Conservation (phyloP, 2,113 vertebrate species). For the Dinomys branickii region DNA sequence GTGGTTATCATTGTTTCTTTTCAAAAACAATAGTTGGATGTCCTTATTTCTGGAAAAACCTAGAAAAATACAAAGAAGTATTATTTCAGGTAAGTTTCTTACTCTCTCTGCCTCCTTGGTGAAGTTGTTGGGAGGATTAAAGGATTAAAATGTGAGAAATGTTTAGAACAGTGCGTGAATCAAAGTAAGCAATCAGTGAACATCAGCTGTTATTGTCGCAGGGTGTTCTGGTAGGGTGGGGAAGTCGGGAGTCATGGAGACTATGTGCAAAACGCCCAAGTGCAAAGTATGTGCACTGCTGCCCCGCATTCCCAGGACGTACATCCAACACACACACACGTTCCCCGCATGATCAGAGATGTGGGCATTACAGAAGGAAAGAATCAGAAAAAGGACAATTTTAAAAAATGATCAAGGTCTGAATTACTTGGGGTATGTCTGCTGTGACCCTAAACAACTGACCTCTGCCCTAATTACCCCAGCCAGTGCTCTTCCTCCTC, state of each 20-base stretch:
- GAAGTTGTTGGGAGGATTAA: not conserved
- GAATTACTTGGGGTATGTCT: not conserved
- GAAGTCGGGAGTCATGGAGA: not conserved
- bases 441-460: not conserved
- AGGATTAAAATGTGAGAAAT: slow-evolving; percentile 7
- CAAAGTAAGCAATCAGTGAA: not conserved
- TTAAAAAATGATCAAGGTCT: not conserved
- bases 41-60: not conserved
- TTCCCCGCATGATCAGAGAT: not conserved
- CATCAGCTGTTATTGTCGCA: not conserved
- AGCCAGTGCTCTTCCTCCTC: not conserved
- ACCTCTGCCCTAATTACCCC: slow-evolving; percentile 11
- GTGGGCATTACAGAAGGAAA: not conserved
- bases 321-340: not conserved
- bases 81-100: not conserved
- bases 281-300: not conserved
- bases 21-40: not conserved
- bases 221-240: fast-evolving
- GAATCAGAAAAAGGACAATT: not conserved
- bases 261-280: not conserved
- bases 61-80: slow-evolving; percentile 5
- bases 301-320: not conserved
- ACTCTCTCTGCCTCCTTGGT: not conserved
- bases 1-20: not conserved
- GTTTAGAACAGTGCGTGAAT: not conserved